Base-by-base conservation (phyloP, 1,140 invertebrate species). In the Lordiphosa collinella region DNA sequence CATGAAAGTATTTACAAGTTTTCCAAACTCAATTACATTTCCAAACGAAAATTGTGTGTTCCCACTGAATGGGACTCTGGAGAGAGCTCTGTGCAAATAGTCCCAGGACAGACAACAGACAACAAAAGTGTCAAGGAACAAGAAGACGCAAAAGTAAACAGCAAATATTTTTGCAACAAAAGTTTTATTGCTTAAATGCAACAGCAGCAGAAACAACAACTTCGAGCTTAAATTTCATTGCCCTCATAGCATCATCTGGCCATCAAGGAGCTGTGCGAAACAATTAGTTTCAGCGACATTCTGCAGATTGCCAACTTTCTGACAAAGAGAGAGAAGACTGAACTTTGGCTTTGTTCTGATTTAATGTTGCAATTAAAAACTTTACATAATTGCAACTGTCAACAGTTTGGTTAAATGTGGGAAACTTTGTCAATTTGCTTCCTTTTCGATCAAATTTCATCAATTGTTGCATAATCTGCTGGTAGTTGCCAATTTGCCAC, bases 341-440 rank as follows among this genome's bases (percentile, higher is more conserved):
- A 48, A 64, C 38, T 80, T 82, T 58, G 49, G 62, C 60, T 59
- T 70, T 62, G 49, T 79, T 22, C 59, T 54, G 60, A 79, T 78
- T 79, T 79, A 79, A 78, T 78, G 59, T 66, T 60, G 68, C 65
- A 70, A 85, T 84, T 79, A 85, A 71, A 78, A 84, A 79, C 55
- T 84, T 84, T 79, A 16, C 52, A 68, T 85, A 85, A 79, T 70
- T 85, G 68, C 64, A 37, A 84, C 49, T 36, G 47, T 47, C 58
- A 80, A 67, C 60, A 65, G 14, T 40, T 52, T 8, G 6, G 41
- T n/a, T 14, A 18, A 41, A 10, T n/a, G 3, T n/a, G 3, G 14
- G 1, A 18, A 18, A 18, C n/a, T n/a, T n/a, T n/a, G n/a, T n/a
- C n/a, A 18, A 3, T 2, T 18, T 18, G 18, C 3, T 4, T 18